Evolutionary conservation across 2,113 vertebrate species (phyloP), one percentile per base, ranked within the genome.

Genomic region (Coptodon bakossiorum): DNA sequence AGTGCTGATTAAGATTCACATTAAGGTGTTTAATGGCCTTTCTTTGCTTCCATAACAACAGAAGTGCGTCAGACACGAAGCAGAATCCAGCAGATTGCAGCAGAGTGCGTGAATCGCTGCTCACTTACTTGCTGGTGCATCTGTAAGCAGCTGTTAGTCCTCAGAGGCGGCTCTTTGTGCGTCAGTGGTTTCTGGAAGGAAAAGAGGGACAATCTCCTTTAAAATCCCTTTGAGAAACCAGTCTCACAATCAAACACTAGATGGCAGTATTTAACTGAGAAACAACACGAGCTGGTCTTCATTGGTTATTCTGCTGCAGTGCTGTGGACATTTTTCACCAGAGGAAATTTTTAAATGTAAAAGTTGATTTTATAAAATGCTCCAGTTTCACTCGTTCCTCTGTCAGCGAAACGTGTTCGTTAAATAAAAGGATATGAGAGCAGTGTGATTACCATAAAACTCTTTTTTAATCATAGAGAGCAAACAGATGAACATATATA

Each of bases 71-170:
- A 63, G 3, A 34, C 50, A 87, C 36, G 34, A 80, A n/a, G 5
- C 40, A 14, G 71, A 31, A 40, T 29, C 29, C 59, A 17, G 3
- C n/a, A 16, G 36, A n/a, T 2, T 19, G 4, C 63, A 50, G 27
- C 45, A 31, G 56, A 66, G 43, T 66, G 29, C 14, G 1, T 27
- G 19, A 61, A 24, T 59, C 11, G 43, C 22, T 8, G 54, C 34
- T 38, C 34, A 91, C 96, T 95, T 94, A 97, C 97, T 96, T 96
- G 96, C 96, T 97, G 96, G 95, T 97, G 96, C 94, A 97, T 78
- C 95, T 96, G 96, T 95, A 97, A 95, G 95, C 96, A 97, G 95
- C 96, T 97, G 95, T 94, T 96, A 63, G 94, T 96, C 94, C 96
- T 94, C 81, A 96, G 88, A 82, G 95, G 95, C 93, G 93, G 93